Conservation (phyloP, 1,140 invertebrate species). For the Maniola jurtina region DNA sequence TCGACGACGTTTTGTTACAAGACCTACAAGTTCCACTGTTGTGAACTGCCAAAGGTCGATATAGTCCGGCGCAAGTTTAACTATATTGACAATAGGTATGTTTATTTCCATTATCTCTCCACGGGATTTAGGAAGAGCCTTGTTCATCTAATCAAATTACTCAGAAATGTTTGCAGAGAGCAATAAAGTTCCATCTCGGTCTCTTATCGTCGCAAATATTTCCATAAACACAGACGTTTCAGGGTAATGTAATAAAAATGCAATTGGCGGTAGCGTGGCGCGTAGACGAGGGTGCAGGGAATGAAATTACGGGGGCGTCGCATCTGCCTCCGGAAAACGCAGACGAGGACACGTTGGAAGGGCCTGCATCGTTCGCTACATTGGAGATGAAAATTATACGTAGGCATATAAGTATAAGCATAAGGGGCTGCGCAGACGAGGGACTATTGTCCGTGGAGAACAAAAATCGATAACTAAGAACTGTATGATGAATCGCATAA, state of each 20-base stretch:
- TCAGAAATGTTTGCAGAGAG: neutral
- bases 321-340: conserved; percentile 33
- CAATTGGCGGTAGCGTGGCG: conserved; percentile 30
- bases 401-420: no score
- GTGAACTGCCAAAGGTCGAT: no score
- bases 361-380: conserved; percentile 9
- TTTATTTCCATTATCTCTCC: no score
- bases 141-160: neutral
- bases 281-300: conserved; percentile 19
- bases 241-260: conserved; percentile 32
- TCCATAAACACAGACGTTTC: conserved; percentile 22
- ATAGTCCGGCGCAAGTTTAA: no score
- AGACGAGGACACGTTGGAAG: conserved; percentile 23
- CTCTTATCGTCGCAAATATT: conserved; percentile 17
- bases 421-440: no score
- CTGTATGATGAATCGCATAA: no score
- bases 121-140: no score
- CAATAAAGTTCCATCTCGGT: neutral
- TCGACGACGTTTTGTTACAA: no score
- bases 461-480: no score
- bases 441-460: no score
- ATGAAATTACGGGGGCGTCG: conserved; percentile 33
- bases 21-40: no score
- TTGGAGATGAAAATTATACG: neutral
- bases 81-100: no score